These are phyloP conservation scores for Vombatus ursinus DNA, from an alignment of 2,113 vertebrate species.

Conservation along the genomic window DNA sequence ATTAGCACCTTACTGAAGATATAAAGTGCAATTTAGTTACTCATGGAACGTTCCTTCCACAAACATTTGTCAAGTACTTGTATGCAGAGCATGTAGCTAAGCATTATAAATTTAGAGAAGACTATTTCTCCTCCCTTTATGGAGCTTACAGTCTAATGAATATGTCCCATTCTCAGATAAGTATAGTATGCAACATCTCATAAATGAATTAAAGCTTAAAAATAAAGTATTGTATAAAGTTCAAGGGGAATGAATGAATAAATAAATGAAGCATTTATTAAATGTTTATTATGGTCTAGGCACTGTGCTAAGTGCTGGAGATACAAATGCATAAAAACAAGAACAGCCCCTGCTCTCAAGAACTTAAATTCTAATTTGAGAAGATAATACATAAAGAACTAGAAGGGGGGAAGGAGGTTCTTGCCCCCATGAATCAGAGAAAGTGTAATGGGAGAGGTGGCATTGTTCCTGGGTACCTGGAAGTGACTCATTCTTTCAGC, in stretches of 20 bases:
- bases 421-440: neutral
- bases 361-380: neutral
- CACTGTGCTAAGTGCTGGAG: neutral
- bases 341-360: neutral
- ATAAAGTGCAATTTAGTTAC: constrained; percentile 2
- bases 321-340: neutral
- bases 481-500: neutral
- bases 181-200: neutral
- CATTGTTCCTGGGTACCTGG: neutral
- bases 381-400: neutral
- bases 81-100: neutral
- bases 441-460: neutral
- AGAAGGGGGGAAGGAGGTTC: neutral
- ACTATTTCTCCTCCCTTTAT: neutral
- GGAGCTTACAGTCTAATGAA: neutral
- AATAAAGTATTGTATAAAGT: neutral
- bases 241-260: neutral
- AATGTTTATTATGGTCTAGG: neutral
- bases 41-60: neutral
- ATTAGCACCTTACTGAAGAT: neutral
- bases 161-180: neutral
- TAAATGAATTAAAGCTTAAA: neutral
- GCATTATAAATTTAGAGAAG: neutral
- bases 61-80: neutral
- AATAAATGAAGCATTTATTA: neutral